Evolutionary conservation across 2,797 vertebrate species (phyloP).

Genomic region (Galagoides demidoff): DNA sequence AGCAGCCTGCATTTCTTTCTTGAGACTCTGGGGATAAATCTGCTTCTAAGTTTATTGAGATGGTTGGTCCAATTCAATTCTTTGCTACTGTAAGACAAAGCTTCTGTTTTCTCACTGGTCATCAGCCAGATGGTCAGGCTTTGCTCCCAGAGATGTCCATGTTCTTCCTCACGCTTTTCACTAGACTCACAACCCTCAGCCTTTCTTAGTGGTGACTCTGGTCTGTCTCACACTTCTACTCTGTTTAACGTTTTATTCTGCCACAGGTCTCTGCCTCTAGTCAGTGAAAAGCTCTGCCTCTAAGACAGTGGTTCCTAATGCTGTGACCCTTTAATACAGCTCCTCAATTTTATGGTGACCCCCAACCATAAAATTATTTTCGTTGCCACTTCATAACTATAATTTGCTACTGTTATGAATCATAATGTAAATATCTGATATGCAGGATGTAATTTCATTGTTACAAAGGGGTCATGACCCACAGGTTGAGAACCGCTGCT

Average conservation of each 20-base stretch:
- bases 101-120: not conserved
- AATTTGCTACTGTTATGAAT: no score
- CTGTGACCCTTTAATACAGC: no score
- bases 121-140: accelerated
- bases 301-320: not conserved
- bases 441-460: no score
- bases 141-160: not conserved
- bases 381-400: no score
- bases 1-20: not conserved
- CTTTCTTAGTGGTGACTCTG: not conserved
- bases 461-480: no score
- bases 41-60: not conserved
- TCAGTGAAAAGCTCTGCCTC: not conserved
- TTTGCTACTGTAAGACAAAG: not conserved
- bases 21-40: not conserved
- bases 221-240: not conserved
- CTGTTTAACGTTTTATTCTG: not conserved
- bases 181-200: not conserved
- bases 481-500: no score
- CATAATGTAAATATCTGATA: no score
- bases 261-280: not conserved
- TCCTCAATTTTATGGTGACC: no score
- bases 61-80: not conserved
- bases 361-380: no score
- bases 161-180: not conserved